Evolutionary conservation across 1,140 invertebrate species (phyloP).

Genomic region (Papilio aristodemus): DNA sequence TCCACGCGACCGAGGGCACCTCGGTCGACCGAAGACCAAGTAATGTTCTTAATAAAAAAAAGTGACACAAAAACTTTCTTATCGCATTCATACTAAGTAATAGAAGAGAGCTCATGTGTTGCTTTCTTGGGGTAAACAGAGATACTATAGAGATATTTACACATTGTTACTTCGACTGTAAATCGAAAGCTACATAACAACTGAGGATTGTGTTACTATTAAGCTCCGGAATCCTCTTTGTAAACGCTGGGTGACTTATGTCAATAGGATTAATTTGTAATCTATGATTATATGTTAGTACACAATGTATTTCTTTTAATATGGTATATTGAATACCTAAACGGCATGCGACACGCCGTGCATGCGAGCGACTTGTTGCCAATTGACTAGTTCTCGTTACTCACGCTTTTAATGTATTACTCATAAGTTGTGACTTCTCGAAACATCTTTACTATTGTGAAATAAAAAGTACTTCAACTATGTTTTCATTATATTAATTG

Average conservation of each 20-base stretch:
- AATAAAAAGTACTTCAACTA: background rate
- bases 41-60: background rate
- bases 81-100: no score
- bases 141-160: background rate
- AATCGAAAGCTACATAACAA: background rate
- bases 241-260: background rate
- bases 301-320: background rate
- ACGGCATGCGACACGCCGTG: background rate
- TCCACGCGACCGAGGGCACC: background rate
- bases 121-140: background rate
- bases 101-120: no score
- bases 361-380: background rate
- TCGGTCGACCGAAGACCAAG: background rate
- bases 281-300: background rate
- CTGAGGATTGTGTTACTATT: background rate
- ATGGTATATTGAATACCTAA: background rate
- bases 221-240: conserved; percentile 3
- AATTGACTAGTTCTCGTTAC: background rate
- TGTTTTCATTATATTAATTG: background rate
- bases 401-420: background rate
- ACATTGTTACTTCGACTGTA: background rate
- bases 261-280: conserved; percentile 3
- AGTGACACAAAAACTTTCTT: no score
- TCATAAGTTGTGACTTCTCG: background rate
- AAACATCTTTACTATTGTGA: background rate